Conservation (phyloP, 2,888 invertebrate species). For the Himalopsyche kuldschensis region DNA sequence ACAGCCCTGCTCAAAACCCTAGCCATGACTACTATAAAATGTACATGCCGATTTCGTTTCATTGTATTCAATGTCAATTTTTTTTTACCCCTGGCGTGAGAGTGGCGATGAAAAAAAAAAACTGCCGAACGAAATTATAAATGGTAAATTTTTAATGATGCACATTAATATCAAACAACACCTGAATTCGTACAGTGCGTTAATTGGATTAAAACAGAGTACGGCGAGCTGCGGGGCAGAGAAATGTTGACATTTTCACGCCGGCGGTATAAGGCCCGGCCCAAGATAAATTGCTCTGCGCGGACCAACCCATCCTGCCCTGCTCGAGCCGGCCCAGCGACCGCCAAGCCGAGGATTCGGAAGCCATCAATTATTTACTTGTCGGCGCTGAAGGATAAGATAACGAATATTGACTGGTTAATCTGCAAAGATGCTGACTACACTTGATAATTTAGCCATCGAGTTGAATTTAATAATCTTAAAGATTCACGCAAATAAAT, state of each 20-base stretch:
- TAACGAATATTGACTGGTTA: too few relatives aligned
- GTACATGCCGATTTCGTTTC: too few relatives aligned
- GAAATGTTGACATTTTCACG: not conserved
- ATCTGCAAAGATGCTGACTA: too few relatives aligned
- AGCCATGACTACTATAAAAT: too few relatives aligned
- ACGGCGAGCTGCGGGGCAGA: not conserved
- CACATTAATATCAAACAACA: slow-evolving; percentile 18
- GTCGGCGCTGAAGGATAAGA: too few relatives aligned
- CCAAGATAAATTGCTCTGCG: not conserved
- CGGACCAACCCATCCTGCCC: not conserved
- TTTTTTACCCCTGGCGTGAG: not conserved
- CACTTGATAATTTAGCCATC: too few relatives aligned
- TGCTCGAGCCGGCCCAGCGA: not conserved
- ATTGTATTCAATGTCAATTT: not conserved
- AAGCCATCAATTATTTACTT: too few relatives aligned
- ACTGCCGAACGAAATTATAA: not conserved
- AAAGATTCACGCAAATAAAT: too few relatives aligned
- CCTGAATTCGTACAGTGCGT: slow-evolving; percentile 18
- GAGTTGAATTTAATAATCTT: too few relatives aligned
- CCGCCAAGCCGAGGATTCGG: not conserved
- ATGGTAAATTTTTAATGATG: slow-evolving; percentile 11
- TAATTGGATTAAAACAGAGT: slow-evolving; percentile 16
- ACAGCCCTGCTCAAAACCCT: too few relatives aligned
- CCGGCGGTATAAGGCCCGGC: not conserved
- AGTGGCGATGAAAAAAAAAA: not conserved